Base-by-base conservation (phyloP, 2,797 vertebrate species). In the Macroramphosus scolopax region DNA sequence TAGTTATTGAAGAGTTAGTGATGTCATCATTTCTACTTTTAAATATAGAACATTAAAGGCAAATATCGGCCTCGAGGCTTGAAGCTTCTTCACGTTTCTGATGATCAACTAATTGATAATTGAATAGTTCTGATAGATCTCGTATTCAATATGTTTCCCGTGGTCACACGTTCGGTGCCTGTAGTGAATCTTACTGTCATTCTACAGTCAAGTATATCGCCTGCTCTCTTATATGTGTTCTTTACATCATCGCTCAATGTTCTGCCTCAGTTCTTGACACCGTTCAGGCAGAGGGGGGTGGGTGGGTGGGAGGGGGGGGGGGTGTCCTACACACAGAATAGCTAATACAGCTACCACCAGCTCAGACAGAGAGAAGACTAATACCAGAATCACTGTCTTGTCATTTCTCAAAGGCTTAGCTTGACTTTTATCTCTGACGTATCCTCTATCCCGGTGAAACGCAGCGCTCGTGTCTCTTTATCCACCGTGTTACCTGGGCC, bases 341-440 rank as follows among this genome's bases (percentile, higher is more conserved):
- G 45, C 40, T 77, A 75, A 78, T 54, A 42, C 34, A 63, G 54
- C 51, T 61, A 54, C 55, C 62, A 61, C 30, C 62, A 44, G 44
- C 65, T 72, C 55, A 60, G 56, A 56, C 56, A 42, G 34, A 46
- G 12, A 57, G 45, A 52, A 22, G 38, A 60, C 58, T 64, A 54
- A 68, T 34, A 66, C 66, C 61, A 57, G 40, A 66, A 70, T 56
- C 68, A 65, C 43, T 28, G 54, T 64, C 68, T 72, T 77, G 77
- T 76, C 70, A 69, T 75, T 75, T 64, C 78, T 78, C 62, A 38
- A 62, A 62, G 72, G 64, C 71, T 81, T 77, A 70, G 52, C 57
- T 51, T 63, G 0, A 7, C 78, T 76, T 80, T 72, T 55, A 74
- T 82, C 68, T 75, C 43, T 37, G 65, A 70, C 59, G 47, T 82